Percentiles rank a stretch among this genome's conserved stretches.
phyloP scores from a whole-genome alignment of 2,113 vertebrate species.

The Pomatorhinus ruficollis region DNA sequence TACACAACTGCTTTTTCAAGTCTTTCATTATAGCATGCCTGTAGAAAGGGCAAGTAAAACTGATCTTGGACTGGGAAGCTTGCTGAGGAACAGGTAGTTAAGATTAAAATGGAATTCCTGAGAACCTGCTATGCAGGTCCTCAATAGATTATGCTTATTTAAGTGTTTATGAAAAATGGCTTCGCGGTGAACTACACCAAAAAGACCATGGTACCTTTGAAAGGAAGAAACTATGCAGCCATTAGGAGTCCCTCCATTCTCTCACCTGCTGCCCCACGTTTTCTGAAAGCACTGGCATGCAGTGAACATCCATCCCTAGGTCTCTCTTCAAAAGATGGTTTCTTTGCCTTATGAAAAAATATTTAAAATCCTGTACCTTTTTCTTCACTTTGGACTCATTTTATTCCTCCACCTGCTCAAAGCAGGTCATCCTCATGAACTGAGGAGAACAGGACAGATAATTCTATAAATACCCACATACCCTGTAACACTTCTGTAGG shows the following conservation, averaged over 20 bases:
- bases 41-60: background rate
- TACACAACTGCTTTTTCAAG: background rate
- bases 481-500: background rate
- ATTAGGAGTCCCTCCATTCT: background rate
- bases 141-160: background rate
- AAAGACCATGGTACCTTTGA: background rate
- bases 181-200: background rate
- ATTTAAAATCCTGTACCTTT: background rate
- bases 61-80: background rate
- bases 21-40: background rate
- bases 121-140: background rate
- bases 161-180: background rate
- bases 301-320: accelerated
- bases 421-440: background rate
- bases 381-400: background rate
- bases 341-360: background rate
- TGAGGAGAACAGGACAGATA: background rate
- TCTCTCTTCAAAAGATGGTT: background rate
- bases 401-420: background rate
- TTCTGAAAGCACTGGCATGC: background rate
- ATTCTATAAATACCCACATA: background rate
- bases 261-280: background rate
- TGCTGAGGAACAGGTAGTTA: background rate
- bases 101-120: background rate
- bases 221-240: background rate